Conservation (phyloP, 1,140 invertebrate species). For the Helicorthomorpha holstii region DNA sequence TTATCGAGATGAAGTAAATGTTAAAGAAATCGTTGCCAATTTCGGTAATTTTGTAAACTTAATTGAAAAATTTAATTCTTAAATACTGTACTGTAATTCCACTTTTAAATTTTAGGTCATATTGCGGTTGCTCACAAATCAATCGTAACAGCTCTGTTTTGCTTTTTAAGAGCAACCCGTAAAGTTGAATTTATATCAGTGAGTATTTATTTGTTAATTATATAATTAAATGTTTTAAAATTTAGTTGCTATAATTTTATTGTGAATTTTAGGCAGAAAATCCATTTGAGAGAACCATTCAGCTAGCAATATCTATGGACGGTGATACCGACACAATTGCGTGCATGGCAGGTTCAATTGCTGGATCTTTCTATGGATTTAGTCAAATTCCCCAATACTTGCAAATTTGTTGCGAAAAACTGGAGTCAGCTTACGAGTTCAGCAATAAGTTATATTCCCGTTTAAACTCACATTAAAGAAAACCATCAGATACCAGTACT, state of each 20-base stretch:
- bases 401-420: slow-evolving; percentile 3
- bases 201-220: slow-evolving; percentile 6
- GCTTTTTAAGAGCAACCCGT: slow-evolving; percentile 45
- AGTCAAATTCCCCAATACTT: slow-evolving; percentile 4
- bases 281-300: slow-evolving; percentile 22
- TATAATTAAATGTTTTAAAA: background rate
- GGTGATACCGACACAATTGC: slow-evolving; percentile 29
- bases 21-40: background rate
- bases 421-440: no score
- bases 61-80: background rate
- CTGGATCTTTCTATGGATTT: slow-evolving; percentile 15
- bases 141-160: slow-evolving; percentile 58
- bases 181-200: background rate
- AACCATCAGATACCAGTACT: no score
- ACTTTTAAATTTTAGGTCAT: slow-evolving; percentile 37
- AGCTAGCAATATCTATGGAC: slow-evolving; percentile 23
- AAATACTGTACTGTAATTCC: background rate
- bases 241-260: no score
- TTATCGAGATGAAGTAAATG: background rate
- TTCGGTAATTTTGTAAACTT: background rate
- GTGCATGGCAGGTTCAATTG: slow-evolving; percentile 26
- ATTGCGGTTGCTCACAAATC: slow-evolving; percentile 45
- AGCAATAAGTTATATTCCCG: no score
- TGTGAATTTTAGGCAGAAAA: no score
- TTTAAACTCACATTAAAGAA: no score